Base-by-base conservation (phyloP, 2,113 vertebrate genomes). In the Rissa tridactyla region DNA sequence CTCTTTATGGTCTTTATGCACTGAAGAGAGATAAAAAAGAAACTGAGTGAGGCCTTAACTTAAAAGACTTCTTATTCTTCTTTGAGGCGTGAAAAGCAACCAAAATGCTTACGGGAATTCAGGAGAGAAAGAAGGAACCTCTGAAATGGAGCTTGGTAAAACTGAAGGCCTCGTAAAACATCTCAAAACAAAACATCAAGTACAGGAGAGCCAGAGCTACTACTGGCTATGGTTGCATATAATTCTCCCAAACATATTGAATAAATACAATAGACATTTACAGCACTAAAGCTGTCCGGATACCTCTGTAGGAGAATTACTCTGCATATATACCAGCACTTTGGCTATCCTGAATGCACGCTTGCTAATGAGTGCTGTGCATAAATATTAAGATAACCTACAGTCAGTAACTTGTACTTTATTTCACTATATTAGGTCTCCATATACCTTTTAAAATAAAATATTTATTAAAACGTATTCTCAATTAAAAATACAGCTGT, bases 211-310 rank as follows among this genome's bases (percentile, higher is more conserved):
- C 40, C 51, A 71, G 42, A 18, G 11, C 42, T 68, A 66, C 64
- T 60, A n/a, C 25, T 34, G 61, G 38, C 52, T 85, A 64, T 10
- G 70, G 73, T 61, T 88, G 42, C 46, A 68, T 70, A 46, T 34
- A 85, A 72, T 75, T 93, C 55, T 96, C 36, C 51, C 25, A 60
- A 92, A 94, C 46, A 78, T 29, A 90, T 4, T 93, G 66, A 91
- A 90, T 88, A 95, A 97, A 93, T 62, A 80, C 54, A 79, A n/a
- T 9, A 88, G 83, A 89, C 72, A 89, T 88, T 96, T 94, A 90
- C n/a, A 94, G 72, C 76, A 96, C 75, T 95, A 97, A 96, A 93
- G 72, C 82, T 95, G 89, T 84, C 96, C 30, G 9, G 85, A 78
- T 82, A 92, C 54, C 71, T 91, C 95, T 77, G 49, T 9, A 86